Percentiles rank a stretch among this genome's conserved stretches.
phyloP scores from a whole-genome alignment of 2,797 vertebrate species.

The Neosilurus hyrtlii region DNA sequence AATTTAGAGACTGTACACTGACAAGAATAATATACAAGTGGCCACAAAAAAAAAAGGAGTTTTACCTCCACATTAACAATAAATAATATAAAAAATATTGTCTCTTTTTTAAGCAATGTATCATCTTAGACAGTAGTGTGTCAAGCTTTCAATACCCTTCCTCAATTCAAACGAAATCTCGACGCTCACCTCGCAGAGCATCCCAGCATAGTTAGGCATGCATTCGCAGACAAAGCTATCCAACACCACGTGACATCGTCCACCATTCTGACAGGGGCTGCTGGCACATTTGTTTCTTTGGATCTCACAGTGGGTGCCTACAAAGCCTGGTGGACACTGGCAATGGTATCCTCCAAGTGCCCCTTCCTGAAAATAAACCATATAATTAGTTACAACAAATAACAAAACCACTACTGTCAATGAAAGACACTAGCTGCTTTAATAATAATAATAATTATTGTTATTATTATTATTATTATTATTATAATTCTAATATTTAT shows the following conservation, averaged over 20 bases:
- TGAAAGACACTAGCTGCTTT: neutral
- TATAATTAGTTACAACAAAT: no score
- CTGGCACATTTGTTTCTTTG: constrained; percentile 80
- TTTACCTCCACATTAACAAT: no score
- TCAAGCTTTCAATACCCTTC: neutral
- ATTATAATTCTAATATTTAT: no score
- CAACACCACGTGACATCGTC: constrained; percentile 77
- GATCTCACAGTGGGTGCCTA: constrained; percentile 84
- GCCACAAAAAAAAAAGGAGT: neutral
- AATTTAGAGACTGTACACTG: no score
- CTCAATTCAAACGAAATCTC: neutral
- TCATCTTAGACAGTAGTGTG: neutral
- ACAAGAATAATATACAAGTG: neutral
- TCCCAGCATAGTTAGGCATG: constrained; percentile 77
- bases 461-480: no score
- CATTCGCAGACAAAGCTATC: constrained; percentile 86
- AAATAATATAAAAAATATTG: neutral
- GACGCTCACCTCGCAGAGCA: constrained; percentile 86
- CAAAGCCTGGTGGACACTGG: constrained; percentile 80
- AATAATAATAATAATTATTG: no score
- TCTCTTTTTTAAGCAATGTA: no score
- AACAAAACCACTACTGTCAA: neutral
- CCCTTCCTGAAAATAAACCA: constrained; percentile 70
- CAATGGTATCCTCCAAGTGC: constrained; percentile 78
- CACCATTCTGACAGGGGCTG: constrained; percentile 82